phyloP scores from a whole-genome alignment of 2,888 invertebrate species.

The Cetonia aurata region DNA sequence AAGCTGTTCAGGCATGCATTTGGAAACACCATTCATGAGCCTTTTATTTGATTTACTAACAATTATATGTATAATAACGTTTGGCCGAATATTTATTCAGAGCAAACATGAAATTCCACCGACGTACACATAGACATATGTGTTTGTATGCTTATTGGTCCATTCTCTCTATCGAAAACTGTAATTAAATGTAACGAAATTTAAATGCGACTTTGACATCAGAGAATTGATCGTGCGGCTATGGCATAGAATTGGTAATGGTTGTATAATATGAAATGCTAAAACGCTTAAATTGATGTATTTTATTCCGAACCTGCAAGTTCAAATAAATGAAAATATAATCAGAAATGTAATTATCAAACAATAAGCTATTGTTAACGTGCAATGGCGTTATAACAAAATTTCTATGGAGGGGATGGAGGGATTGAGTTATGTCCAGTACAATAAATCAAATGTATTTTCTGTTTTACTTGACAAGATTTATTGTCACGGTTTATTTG shows the following conservation, averaged over 20 bases:
- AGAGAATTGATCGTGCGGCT: conserved; percentile 27
- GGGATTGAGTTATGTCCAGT: neutral
- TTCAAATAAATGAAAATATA: conserved; percentile 38
- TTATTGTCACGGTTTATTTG: no score
- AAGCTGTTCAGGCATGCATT: conserved; percentile 18
- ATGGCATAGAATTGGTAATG: conserved; percentile 39
- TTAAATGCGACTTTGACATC: conserved; percentile 36
- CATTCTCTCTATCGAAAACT: conserved; percentile 23
- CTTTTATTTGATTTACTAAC: conserved; percentile 44
- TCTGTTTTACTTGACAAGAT: no score
- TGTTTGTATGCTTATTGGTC: conserved; percentile 1
- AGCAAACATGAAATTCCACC: conserved; percentile 43
- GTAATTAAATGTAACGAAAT: conserved; percentile 45
- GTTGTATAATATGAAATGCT: conserved; percentile 38
- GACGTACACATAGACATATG: conserved; percentile 22
- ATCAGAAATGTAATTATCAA: conserved; percentile 35
- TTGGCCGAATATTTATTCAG: conserved; percentile 40
- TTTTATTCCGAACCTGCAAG: conserved; percentile 29
- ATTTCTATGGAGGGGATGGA: neutral
- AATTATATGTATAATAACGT: conserved; percentile 45
- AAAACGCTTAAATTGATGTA: conserved; percentile 40
- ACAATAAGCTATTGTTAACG: conserved; percentile 20
- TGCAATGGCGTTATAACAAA: neutral
- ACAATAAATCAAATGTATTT: no score
- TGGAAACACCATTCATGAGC: conserved; percentile 38